A percentile compares a stretch with the other conserved stretches of the same genome.
Evolutionary conservation across 2,888 invertebrate species (phyloP).

Genomic region (Drosophila mayaguana): DNA sequence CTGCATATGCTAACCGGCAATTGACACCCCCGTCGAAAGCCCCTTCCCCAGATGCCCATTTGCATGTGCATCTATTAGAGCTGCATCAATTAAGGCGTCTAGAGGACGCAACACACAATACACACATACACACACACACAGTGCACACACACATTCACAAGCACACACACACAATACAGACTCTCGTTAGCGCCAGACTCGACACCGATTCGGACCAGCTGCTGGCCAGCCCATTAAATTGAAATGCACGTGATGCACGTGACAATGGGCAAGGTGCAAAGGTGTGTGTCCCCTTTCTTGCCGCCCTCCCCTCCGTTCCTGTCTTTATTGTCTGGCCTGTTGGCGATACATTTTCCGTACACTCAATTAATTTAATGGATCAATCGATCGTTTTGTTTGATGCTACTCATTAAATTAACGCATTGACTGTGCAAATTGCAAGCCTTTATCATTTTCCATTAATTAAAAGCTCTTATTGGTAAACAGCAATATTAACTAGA

Average conservation of each 20-base stretch:
- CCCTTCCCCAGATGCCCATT: conserved; percentile 31
- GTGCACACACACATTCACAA: conserved; percentile 10
- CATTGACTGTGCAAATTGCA: conserved; percentile 38
- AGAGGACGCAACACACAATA: conserved; percentile 32
- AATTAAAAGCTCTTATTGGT: conserved; percentile 42
- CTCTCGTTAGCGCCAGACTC: conserved; percentile 42
- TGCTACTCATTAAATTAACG: conserved; percentile 50
- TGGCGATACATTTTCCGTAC: conserved; percentile 65
- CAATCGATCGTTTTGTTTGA: conserved; percentile 69
- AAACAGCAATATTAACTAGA: neutral
- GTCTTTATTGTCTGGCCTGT: conserved; percentile 37
- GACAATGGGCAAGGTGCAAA: conserved; percentile 43
- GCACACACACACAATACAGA: conserved; percentile 7
- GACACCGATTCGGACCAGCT: conserved; percentile 15
- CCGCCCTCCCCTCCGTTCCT: neutral
- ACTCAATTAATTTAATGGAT: conserved; percentile 78
- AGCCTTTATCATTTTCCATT: conserved; percentile 28
- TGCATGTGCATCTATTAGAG: conserved; percentile 56
- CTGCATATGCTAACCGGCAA: conserved; percentile 29
- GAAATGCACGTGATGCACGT: conserved; percentile 61
- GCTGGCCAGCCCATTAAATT: conserved; percentile 57
- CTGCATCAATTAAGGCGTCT: conserved; percentile 75
- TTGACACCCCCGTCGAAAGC: conserved; percentile 26
- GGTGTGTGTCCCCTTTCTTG: neutral
- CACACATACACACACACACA: conserved; percentile 12